Evolutionary conservation across 2,797 vertebrate genomes (phyloP), one percentile per base, ranked within the genome.

Genomic region (Hafferia zeledoni): DNA sequence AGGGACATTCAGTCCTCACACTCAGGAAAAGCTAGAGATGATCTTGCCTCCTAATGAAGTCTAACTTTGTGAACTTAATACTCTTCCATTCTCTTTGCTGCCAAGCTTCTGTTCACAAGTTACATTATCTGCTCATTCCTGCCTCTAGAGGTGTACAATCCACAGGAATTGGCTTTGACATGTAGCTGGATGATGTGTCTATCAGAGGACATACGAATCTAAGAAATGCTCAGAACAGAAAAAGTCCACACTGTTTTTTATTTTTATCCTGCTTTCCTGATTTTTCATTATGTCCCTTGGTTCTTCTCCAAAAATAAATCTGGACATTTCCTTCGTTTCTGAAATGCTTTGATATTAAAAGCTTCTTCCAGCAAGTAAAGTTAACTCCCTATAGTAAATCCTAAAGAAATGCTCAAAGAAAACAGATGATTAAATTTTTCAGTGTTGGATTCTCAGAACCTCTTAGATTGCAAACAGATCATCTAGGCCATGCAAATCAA

Each of bases 231-330:
- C 37, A 83, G 53, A 64, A 90, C 18, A 57, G 14, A 43, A 90
- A 75, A 89, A 52, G 31, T 12, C 27, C 14, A 22, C 0, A 5
- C 65, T 35, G 59, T 70, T 68, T 85, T 82, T 37, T 80, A 22
- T 74, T 93, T 83, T 81, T 64, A 75, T 27, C 17, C 30, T 2
- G 4, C 35, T 68, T 85, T 86, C 33, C n/a, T 39, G 15, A 22
- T 96, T 93, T 94, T 93, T 46, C 30, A 53, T 60, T 60, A 47
- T 76, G 70, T 91, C 59, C 70, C 55, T 83, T 69, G 30, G 15
- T 86, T 90, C 85, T 95, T 20, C 61, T 94, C 56, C 55, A 83
- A 86, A 96, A 94, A 59, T 49, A 93, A 76, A 83, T 88, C 39
- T 60, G 83, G 44, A 57, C 41, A 18, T 78, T 72, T 77, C 71